Base-by-base conservation (phyloP, 2,113 vertebrate genomes). In the Pelodiscus sinensis region DNA sequence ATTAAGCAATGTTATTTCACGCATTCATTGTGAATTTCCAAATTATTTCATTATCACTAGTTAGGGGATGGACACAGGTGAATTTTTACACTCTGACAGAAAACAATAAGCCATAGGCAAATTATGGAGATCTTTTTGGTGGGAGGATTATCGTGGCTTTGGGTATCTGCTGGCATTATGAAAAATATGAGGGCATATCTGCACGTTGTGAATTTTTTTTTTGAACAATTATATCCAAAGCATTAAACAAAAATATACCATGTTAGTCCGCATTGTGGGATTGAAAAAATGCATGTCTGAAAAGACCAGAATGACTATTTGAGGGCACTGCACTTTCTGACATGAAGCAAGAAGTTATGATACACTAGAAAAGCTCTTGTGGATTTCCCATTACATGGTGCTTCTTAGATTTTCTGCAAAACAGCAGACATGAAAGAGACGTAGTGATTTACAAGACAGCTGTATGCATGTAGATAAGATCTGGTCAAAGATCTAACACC, bases 361-460 rank as follows among this genome's bases (percentile, higher is more conserved):
- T 50, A 71, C 22, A 27, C 44, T 68, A 55, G 85, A 82, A 92
- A 93, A 86, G 1, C 54, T 56, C 18, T 29, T 89, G 24, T 5
- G 0, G 18, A 86, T 75, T n/a, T 79, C 79, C n/a, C 38, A 14
- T 29, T 52, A 71, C 31, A 83, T 54, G 38, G 35, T 75, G 62
- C 31, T 62, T 91, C 52, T 81, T n/a, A 86, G 19, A 11, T 81
- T 96, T 92, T 79, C 77, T 86, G 89, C 84, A 96, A 85, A 93
- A 79, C 77, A 91, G 54, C 3, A 27, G 91, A 92, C 91, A 92
- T 92, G 75, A 95, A 95, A 96, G 81, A 93, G 81, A 84, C 31
- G 21, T 65, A 31, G 73, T 95, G 92, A 96, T 97, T 96, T 96
- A 95, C 88, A 93, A 86, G 82, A 81, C 65, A 78, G 82, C 50